Conservation (phyloP, 2,797 vertebrate genomes). For the Rhinatrema bivittatum region DNA sequence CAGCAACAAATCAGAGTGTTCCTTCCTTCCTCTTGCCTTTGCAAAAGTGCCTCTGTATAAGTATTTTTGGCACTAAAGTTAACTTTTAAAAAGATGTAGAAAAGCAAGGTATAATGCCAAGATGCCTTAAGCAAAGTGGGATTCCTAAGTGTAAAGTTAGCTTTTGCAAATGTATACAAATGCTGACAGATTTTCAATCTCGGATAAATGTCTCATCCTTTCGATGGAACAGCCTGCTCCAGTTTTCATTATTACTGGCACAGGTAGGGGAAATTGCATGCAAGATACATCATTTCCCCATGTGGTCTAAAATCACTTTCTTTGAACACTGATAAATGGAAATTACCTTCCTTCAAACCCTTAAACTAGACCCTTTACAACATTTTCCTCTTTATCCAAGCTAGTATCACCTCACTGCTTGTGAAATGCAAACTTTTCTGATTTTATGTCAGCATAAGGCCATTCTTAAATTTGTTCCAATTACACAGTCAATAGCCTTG, state of each 20-base stretch:
- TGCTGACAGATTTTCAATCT: constrained; percentile 11
- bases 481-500: no score
- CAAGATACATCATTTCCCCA: constrained; percentile 21
- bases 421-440: background rate
- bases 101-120: background rate
- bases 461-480: background rate
- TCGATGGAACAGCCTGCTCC: constrained; percentile 11
- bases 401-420: constrained; percentile 1
- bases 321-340: constrained; percentile 23
- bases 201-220: constrained; percentile 16
- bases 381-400: background rate
- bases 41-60: no score
- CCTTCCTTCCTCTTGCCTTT: no score
- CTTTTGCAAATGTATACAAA: constrained; percentile 21
- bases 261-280: constrained; percentile 12
- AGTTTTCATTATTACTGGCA: constrained; percentile 17
- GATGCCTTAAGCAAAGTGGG: background rate
- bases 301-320: constrained; percentile 10
- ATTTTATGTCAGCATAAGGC: background rate
- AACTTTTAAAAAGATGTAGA: background rate
- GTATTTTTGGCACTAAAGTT: no score
- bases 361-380: background rate
- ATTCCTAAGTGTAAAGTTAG: constrained; percentile 10
- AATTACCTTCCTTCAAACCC: constrained; percentile 18
- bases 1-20: no score